Evolutionary conservation across 2,113 vertebrate species (phyloP).

Genomic region (Alexandromys fortis): DNA sequence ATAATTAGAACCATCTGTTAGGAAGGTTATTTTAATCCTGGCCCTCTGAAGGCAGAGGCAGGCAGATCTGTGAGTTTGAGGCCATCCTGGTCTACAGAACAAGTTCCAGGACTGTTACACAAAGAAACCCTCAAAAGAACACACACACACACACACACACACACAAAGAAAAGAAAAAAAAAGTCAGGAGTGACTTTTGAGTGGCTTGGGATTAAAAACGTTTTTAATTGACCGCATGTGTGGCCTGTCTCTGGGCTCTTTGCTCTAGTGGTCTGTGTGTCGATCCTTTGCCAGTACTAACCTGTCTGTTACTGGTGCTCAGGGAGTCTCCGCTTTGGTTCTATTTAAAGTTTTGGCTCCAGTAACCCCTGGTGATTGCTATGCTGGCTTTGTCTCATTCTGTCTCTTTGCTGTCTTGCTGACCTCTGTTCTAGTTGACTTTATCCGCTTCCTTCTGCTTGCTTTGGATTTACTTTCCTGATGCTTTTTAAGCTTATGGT

Average conservation of each 20-base stretch:
- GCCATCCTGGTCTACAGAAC: background rate
- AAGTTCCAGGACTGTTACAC: background rate
- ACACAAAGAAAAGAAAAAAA: background rate
- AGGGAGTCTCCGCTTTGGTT: background rate
- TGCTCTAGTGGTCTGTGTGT: background rate
- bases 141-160: background rate
- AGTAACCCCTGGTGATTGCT: background rate
- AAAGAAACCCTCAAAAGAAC: background rate
- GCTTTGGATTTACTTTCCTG: background rate
- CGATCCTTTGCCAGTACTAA: background rate
- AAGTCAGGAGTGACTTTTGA: slow-evolving; percentile 2
- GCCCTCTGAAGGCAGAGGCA: background rate
- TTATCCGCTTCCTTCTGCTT: background rate
- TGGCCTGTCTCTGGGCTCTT: background rate
- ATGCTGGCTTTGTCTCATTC: background rate
- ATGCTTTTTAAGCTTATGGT: background rate
- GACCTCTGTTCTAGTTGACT: background rate
- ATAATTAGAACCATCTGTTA: background rate
- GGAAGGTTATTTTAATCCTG: background rate
- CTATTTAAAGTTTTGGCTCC: background rate
- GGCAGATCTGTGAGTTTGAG: background rate
- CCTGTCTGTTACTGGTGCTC: background rate
- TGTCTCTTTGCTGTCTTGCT: background rate
- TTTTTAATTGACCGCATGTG: background rate
- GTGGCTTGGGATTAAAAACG: background rate